A percentile compares a stretch with the other conserved stretches of the same genome.
Evolutionary conservation across 2,113 vertebrate genomes (phyloP).

Genomic region (Beaufortia kweichowensis): DNA sequence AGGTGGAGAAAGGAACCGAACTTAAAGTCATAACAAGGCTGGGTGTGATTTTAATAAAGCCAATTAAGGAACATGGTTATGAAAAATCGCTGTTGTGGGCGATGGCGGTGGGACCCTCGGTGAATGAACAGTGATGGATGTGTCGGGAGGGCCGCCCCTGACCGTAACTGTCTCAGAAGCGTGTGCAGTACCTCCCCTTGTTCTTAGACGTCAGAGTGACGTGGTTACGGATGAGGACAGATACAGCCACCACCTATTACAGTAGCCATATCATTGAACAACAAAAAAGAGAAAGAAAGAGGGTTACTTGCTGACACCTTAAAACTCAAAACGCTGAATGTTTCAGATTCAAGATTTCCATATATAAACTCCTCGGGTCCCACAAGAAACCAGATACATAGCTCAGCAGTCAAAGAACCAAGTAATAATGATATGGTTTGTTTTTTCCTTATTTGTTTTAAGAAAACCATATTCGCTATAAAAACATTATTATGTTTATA

Average conservation of each 20-base stretch:
- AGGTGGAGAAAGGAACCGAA: neutral
- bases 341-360: neutral
- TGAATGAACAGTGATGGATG: neutral
- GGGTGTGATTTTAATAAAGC: slow-evolving; percentile 42
- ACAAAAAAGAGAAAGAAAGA: slow-evolving; percentile 47
- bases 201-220: slow-evolving; percentile 56
- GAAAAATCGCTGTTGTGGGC: slow-evolving; percentile 4
- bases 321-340: neutral
- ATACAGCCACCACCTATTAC: slow-evolving; percentile 50
- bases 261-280: slow-evolving; percentile 39
- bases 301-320: neutral
- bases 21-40: slow-evolving; percentile 70
- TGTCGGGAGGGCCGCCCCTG: neutral
- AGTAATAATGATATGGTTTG: no score
- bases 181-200: slow-evolving; percentile 62
- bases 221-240: slow-evolving; percentile 58
- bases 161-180: slow-evolving; percentile 57
- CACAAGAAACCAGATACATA: no score
- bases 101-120: slow-evolving; percentile 1
- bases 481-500: no score
- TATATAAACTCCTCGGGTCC: no score
- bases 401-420: no score
- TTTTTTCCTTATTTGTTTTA: no score
- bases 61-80: slow-evolving; percentile 33
- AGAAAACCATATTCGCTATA: no score